phyloP scores from a whole-genome alignment of 2,113 vertebrate genomes.

The Ochotona princeps region DNA sequence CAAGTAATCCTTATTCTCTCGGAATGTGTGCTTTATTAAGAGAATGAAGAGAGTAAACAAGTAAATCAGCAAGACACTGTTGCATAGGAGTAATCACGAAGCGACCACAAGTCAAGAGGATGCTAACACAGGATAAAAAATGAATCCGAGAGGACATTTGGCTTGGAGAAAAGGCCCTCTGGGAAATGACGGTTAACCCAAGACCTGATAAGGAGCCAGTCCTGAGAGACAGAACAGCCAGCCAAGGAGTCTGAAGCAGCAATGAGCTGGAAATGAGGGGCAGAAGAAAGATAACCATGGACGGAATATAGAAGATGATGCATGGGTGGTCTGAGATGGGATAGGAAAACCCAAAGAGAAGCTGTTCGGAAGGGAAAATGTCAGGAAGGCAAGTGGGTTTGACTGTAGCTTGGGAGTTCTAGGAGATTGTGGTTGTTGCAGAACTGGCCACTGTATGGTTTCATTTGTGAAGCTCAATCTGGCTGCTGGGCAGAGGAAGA shows the following conservation, averaged over 20 bases:
- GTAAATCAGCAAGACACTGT: not conserved
- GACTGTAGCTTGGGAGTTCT: not conserved
- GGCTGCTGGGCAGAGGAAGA: not conserved
- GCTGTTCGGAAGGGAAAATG: not conserved
- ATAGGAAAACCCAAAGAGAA: not conserved
- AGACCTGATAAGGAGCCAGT: not conserved
- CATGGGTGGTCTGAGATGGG: too few species aligned
- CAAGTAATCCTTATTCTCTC: not conserved
- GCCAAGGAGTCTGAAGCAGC: not conserved
- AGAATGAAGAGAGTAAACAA: not conserved
- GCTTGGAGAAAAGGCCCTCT: not conserved
- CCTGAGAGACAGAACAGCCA: not conserved
- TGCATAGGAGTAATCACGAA: not conserved
- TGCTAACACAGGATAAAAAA: not conserved
- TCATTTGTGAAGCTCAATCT: not conserved
- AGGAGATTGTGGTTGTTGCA: not conserved
- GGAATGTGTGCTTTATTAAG: not conserved
- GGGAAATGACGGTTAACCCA: not conserved
- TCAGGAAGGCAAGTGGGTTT: not conserved
- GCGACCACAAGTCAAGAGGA: not conserved
- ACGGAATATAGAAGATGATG: not conserved
- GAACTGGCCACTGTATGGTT: not conserved
- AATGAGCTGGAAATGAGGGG: not conserved
- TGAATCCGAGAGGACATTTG: not conserved
- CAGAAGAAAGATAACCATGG: not conserved